phyloP scores from a whole-genome alignment of 2,797 vertebrate genomes.

The Graptemys geographica region DNA sequence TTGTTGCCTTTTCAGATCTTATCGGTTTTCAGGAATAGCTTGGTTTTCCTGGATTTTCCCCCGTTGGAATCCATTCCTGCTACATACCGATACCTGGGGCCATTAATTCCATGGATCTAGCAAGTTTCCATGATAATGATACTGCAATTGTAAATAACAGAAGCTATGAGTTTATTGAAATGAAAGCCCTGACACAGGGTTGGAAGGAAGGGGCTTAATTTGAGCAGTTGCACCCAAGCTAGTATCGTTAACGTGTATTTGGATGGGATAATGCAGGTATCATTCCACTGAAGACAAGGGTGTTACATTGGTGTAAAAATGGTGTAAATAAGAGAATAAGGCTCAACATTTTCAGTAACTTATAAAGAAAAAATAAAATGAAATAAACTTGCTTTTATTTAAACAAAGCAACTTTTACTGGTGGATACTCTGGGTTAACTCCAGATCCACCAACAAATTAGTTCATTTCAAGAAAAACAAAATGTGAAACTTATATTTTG shows the following conservation, averaged over 20 bases:
- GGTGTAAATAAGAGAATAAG: not conserved
- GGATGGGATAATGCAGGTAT: not conserved
- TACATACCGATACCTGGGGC: no score
- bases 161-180: not conserved
- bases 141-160: not conserved
- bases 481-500: not conserved
- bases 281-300: not conserved
- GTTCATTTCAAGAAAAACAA: not conserved
- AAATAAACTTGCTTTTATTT: not conserved
- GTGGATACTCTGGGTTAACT: not conserved
- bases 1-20: not conserved
- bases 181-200: not conserved
- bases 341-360: not conserved
- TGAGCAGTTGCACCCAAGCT: not conserved
- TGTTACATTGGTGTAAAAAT: not conserved
- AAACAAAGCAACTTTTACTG: not conserved
- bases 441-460: not conserved
- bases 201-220: not conserved
- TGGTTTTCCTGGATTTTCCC: not conserved
- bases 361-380: not conserved
- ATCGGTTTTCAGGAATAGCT: not conserved
- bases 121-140: no score
- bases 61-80: no score
- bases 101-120: no score
- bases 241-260: not conserved